Base-by-base conservation (phyloP, 2,888 invertebrate species). In the Dinocampus coccinellae region DNA sequence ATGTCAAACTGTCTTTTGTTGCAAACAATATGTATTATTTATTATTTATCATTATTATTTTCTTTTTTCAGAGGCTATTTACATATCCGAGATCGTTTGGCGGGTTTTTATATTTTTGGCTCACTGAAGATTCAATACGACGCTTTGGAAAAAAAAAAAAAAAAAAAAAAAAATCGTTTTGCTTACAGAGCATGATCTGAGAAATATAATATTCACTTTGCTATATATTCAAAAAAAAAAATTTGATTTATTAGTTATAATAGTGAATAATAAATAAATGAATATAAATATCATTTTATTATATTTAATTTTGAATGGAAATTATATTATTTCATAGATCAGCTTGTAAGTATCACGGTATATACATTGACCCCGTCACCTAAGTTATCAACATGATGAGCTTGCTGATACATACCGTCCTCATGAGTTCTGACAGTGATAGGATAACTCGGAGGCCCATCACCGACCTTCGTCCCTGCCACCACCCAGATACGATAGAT, bases 401-500 rank as follows among this genome's bases (percentile, higher is more conserved):
- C n/a, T 47, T 29, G 33, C 63, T 81, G 69, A 84, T 87, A 95
- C 97, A 94, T 97, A 99, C 99, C 98, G 93, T 97, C 98, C 94
- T 98, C 98, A 88, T 96, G 95, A 80, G 98, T 98, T 91, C 94
- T 94, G 84, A 97, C 94, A 84, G 93, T 92, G 90, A 97, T 94
- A 77, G 97, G 96, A 89, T 94, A 94, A 81, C 97, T 97, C 84
- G 94, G 92, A 77, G 95, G 98, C 76, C 99, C 98, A 89, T 97
- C 97, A 85, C 99, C 99, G 81, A 98, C 96, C 84, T 93, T 94
- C 82, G 98, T 99, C 85, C 97, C 97, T 78, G 98, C 98, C 81
- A 97, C 91, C 84, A 98, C 95, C 97, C 97, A 97, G 85, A 99
- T 94, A 88, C 96, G 93, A 91, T 99, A 99, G 88, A 96, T 94